These are phyloP conservation scores for Gortyna flavago DNA, from an alignment of 2,888 invertebrate species.

Conservation along the genomic window DNA sequence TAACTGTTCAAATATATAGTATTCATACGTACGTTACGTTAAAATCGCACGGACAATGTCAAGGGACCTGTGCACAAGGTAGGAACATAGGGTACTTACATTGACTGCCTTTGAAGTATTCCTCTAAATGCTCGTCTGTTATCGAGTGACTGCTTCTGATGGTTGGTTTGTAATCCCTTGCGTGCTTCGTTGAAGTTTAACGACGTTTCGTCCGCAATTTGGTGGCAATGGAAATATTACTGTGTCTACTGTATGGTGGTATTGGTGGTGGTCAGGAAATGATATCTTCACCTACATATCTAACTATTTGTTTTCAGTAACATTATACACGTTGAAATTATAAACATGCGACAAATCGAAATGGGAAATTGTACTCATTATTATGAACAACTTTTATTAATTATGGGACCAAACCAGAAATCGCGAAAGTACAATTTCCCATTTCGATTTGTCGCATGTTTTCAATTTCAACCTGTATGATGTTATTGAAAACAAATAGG, in stretches of 20 bases:
- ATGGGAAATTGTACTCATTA: too few species aligned
- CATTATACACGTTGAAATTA: too few species aligned
- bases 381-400: too few species aligned
- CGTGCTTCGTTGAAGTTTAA: conserved; percentile 13
- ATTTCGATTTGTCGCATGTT: too few species aligned
- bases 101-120: conserved; percentile 46
- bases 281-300: background rate
- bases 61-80: conserved; percentile 43
- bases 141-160: conserved; percentile 26
- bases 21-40: conserved; percentile 5
- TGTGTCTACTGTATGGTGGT: background rate
- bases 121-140: conserved; percentile 35
- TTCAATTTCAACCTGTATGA: too few species aligned
- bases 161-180: conserved; percentile 31
- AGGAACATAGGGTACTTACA: conserved; percentile 35
- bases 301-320: background rate
- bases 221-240: background rate
- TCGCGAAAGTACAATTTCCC: too few species aligned
- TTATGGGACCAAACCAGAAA: too few species aligned
- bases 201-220: conserved; percentile 14
- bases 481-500: too few species aligned
- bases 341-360: too few species aligned
- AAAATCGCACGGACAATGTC: conserved; percentile 7
- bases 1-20: conserved; percentile 24
- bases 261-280: background rate